Percentiles rank a stretch among this genome's conserved stretches.
These are phyloP conservation scores for Galerucella pusilla DNA, from an alignment of 2,888 invertebrate species.

Conservation along the genomic window DNA sequence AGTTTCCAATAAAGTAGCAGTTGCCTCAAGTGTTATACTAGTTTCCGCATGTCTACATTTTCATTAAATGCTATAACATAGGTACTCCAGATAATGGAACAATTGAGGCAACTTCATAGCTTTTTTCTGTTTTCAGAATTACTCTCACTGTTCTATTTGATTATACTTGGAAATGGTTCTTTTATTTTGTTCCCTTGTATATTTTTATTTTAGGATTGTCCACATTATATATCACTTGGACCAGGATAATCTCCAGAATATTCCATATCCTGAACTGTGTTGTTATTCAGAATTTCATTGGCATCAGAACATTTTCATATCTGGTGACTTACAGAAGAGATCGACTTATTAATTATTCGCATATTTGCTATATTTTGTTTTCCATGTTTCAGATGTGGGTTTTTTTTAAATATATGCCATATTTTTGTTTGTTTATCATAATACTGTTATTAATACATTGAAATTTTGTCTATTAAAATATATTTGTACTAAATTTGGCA, in stretches of 20 bases:
- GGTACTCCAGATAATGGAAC: constrained; percentile 32
- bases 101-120: constrained; percentile 49
- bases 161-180: constrained; percentile 26
- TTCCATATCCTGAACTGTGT: background rate
- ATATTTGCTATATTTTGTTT: background rate
- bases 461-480: too few species aligned
- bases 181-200: constrained; percentile 6
- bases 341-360: background rate
- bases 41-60: constrained; percentile 27
- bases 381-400: background rate
- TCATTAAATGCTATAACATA: constrained; percentile 2
- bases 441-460: too few species aligned
- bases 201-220: constrained; percentile 14
- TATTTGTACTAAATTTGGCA: too few species aligned
- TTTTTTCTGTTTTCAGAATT: constrained; percentile 38
- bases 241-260: constrained; percentile 1
- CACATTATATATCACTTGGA: constrained; percentile 1
- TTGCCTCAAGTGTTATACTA: constrained; percentile 50
- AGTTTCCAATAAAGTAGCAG: constrained; percentile 32
- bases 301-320: background rate
- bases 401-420: background rate
- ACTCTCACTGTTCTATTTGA: constrained; percentile 26
- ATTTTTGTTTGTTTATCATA: background rate
- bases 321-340: background rate
- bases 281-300: background rate